phyloP scores from a whole-genome alignment of 2,113 vertebrate genomes.

The Lipophrys pholis region DNA sequence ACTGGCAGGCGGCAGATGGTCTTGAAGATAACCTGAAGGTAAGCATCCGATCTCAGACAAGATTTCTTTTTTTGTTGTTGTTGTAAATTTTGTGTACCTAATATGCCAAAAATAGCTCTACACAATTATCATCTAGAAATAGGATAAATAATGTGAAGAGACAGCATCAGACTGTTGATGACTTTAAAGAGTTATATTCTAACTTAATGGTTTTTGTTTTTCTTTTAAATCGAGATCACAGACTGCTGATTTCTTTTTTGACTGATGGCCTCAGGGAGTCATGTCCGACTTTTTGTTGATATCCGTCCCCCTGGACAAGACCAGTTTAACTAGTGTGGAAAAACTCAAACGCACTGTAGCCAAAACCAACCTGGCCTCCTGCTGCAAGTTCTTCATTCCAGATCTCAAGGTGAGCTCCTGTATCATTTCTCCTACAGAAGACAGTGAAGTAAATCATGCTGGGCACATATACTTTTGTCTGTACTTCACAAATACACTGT shows the following conservation, averaged over 20 bases:
- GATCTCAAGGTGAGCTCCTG: slow-evolving; percentile 90
- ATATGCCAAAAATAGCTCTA: no score
- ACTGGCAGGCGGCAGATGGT: slow-evolving; percentile 4
- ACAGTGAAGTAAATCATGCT: background rate
- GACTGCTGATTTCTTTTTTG: slow-evolving; percentile 15
- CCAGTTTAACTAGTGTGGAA: slow-evolving; percentile 88
- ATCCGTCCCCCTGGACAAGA: slow-evolving; percentile 92
- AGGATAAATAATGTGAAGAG: no score
- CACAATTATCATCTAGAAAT: no score
- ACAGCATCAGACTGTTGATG: no score
- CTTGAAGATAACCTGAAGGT: slow-evolving; percentile 65
- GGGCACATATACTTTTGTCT: background rate
- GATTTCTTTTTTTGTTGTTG: background rate
- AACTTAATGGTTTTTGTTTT: no score
- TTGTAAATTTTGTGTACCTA: no score
- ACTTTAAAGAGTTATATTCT: no score
- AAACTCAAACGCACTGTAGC: slow-evolving; percentile 88
- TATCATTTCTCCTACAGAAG: background rate
- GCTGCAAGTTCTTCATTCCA: slow-evolving; percentile 91
- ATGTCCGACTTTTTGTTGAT: slow-evolving; percentile 96
- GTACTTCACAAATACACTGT: background rate
- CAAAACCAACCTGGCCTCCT: slow-evolving; percentile 88
- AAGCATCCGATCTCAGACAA: background rate
- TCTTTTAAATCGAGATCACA: slow-evolving; percentile 24
- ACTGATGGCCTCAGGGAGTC: slow-evolving; percentile 36